Percentiles rank a stretch among this genome's conserved stretches.
Conservation (phyloP, 2,113 vertebrate genomes). For the Argyrosomus japonicus region DNA sequence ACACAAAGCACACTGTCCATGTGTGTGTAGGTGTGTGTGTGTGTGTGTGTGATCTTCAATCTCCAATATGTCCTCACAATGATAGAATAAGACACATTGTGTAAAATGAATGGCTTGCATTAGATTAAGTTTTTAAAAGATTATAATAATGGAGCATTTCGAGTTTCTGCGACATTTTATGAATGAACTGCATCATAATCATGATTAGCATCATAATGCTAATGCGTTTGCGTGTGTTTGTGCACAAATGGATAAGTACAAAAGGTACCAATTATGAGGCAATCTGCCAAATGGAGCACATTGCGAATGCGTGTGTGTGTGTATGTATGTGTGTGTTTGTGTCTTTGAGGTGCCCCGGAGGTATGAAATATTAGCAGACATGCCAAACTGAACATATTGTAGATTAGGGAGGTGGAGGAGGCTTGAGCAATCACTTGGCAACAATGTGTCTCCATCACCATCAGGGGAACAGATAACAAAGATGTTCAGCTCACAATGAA, state of each 20-base stretch:
- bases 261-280: slow-evolving; percentile 54
- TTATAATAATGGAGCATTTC: not conserved
- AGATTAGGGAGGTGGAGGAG: slow-evolving; percentile 61
- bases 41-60: not conserved
- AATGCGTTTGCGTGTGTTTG: slow-evolving; percentile 15
- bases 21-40: slow-evolving; percentile 16
- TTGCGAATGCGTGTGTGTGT: slow-evolving; percentile 42
- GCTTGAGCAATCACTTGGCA: slow-evolving; percentile 65
- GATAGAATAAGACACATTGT: not conserved
- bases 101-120: not conserved
- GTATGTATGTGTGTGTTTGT: slow-evolving; percentile 33
- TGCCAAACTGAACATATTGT: slow-evolving; percentile 79
- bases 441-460: slow-evolving; percentile 44
- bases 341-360: slow-evolving; percentile 57
- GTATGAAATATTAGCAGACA: slow-evolving; percentile 60
- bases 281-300: slow-evolving; percentile 69
- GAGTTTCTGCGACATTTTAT: slow-evolving; percentile 5
- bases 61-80: not conserved
- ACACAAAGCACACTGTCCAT: not conserved
- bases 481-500: slow-evolving; percentile 22
- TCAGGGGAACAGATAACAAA: slow-evolving; percentile 50
- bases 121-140: not conserved
- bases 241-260: slow-evolving; percentile 43
- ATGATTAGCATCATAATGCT: not conserved
- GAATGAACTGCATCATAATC: slow-evolving; percentile 27